A percentile compares a stretch with the other conserved stretches of the same genome.
Conservation (phyloP, 2,113 vertebrate species). For the Oxyruncus cristatus region DNA sequence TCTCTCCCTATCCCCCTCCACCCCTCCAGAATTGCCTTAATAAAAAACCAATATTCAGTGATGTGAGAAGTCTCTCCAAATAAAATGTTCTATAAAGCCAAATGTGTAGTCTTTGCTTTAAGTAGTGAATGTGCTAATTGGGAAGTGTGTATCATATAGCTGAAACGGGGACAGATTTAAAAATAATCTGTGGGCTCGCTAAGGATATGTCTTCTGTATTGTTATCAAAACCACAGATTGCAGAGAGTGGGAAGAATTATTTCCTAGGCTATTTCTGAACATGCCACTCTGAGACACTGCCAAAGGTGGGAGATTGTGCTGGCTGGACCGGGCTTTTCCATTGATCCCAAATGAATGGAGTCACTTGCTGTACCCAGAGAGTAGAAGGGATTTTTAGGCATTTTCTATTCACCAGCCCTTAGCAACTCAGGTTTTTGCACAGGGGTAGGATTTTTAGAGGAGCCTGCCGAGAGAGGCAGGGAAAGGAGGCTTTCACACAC, state of each 20-base stretch:
- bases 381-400: not conserved
- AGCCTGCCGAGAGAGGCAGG: not conserved
- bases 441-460: not conserved
- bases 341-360: not conserved
- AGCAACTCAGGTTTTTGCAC: not conserved
- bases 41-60: slow-evolving; percentile 24
- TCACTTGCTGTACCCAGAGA: not conserved
- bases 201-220: not conserved
- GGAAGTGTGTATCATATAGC: not conserved
- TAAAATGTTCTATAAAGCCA: slow-evolving; percentile 66
- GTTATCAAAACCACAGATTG: not conserved
- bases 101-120: not conserved
- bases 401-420: not conserved
- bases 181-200: not conserved
- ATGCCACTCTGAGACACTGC: not conserved
- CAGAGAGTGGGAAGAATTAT: not conserved
- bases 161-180: not conserved
- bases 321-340: not conserved
- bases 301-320: not conserved
- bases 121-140: not conserved
- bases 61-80: slow-evolving; percentile 25
- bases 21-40: slow-evolving; percentile 64
- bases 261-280: not conserved
- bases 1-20: not conserved
- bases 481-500: not conserved